These are phyloP conservation scores for Mesocentrotus franciscanus DNA, from an alignment of 53 echinoderm and acorn worm species.

Conservation along the genomic window DNA sequence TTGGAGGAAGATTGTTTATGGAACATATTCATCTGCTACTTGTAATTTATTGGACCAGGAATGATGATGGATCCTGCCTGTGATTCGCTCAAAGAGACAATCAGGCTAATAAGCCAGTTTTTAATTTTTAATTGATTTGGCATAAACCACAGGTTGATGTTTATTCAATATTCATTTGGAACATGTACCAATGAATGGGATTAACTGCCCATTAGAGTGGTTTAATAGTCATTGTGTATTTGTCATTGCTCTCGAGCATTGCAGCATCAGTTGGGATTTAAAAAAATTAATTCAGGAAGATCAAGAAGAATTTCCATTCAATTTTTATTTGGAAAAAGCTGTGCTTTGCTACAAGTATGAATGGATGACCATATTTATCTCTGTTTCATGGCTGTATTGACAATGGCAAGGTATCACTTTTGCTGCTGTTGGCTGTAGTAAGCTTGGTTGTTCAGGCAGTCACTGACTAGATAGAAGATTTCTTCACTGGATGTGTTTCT, in stretches of 20 bases:
- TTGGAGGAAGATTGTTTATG: background rate
- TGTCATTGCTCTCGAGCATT: background rate
- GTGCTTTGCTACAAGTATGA: background rate
- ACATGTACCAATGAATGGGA: background rate
- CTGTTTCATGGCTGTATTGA: background rate
- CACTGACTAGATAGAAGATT: background rate
- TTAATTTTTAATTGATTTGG: conserved; percentile 39
- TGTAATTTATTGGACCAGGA: background rate
- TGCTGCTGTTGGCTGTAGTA: too few relatives aligned
- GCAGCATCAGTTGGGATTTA: background rate
- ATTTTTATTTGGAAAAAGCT: background rate
- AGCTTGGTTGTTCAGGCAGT: background rate
- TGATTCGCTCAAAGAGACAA: background rate
- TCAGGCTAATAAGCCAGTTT: background rate
- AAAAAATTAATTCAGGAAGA: background rate
- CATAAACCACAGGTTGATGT: background rate
- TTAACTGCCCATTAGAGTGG: background rate
- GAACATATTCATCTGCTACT: background rate
- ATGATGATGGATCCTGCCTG: background rate
- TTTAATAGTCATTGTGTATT: background rate
- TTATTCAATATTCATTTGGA: background rate
- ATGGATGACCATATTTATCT: background rate
- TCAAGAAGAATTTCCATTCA: background rate
- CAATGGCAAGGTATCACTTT: background rate
- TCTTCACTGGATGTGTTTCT: background rate